Conservation (phyloP, 2,113 vertebrate species). For the Arothron firmamentum region DNA sequence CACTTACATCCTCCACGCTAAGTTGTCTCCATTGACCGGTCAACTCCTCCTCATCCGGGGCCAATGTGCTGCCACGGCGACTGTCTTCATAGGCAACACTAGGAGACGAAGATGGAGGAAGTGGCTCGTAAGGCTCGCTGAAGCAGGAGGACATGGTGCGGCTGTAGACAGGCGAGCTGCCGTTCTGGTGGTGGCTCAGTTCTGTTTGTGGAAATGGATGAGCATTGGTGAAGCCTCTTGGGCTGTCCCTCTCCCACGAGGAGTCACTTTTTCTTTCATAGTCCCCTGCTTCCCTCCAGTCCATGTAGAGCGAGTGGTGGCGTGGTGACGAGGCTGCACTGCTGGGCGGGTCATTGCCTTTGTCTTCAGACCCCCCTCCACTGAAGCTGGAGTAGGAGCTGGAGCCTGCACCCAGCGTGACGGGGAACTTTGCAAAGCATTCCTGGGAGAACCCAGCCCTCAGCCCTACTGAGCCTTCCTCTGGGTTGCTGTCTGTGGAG, state of each 20-base stretch:
- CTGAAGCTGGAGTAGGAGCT: slow-evolving; percentile 98
- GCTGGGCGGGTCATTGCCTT: slow-evolving; percentile 83
- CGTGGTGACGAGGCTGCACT: slow-evolving; percentile 85
- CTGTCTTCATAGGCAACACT: slow-evolving; percentile 85
- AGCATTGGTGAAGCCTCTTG: slow-evolving; percentile 78
- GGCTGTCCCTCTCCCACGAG: slow-evolving; percentile 84
- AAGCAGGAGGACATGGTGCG: slow-evolving; percentile 87
- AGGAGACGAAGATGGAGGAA: slow-evolving; percentile 81
- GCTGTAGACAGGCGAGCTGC: slow-evolving; percentile 82
- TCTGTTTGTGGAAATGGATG: slow-evolving; percentile 80
- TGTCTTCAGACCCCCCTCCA: slow-evolving; percentile 85
- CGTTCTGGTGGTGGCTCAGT: slow-evolving; percentile 78
- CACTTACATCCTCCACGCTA: slow-evolving; percentile 88
- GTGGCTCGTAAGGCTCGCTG: slow-evolving; percentile 86
- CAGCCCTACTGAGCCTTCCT: slow-evolving; percentile 80
- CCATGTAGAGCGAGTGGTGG: slow-evolving; percentile 90
- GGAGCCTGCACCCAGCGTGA: slow-evolving; percentile 81
- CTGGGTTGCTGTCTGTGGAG: slow-evolving; percentile 88
- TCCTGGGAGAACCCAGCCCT: slow-evolving; percentile 82
- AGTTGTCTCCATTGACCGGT: slow-evolving; percentile 89
- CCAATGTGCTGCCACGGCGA: slow-evolving; percentile 75
- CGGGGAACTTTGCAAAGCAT: slow-evolving; percentile 85
- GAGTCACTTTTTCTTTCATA: slow-evolving; percentile 85
- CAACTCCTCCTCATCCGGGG: slow-evolving; percentile 81
- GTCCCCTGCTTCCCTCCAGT: slow-evolving; percentile 82